Evolutionary conservation across 2,797 vertebrate genomes (phyloP).

Genomic region (Lophius americanus): DNA sequence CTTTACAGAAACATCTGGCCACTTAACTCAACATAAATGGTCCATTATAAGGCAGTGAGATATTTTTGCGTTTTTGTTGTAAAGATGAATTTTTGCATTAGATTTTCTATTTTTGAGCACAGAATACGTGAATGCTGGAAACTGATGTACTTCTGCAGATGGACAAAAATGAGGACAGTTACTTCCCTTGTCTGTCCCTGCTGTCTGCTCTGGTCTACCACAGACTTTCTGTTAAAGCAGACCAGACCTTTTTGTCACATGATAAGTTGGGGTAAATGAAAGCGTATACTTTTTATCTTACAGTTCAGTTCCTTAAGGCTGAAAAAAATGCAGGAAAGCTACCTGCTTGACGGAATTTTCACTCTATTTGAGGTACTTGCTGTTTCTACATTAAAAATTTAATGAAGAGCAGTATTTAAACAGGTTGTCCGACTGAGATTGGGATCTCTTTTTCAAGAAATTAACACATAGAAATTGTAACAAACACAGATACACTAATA

Average conservation of each 20-base stretch:
- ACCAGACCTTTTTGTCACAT: constrained; percentile 47
- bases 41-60: too few species aligned
- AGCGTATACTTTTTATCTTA: not conserved
- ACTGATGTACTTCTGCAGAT: constrained; percentile 37
- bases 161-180: constrained; percentile 40
- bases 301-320: not conserved
- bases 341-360: not conserved
- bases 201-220: constrained; percentile 66
- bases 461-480: too few species aligned
- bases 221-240: constrained; percentile 48
- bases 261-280: constrained; percentile 29
- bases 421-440: too few species aligned
- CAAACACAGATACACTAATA: too few species aligned
- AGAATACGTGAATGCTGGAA: constrained; percentile 21
- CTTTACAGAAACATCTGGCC: not conserved
- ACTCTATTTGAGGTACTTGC: constrained; percentile 7
- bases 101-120: constrained; percentile 17
- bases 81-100: not conserved
- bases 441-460: too few species aligned
- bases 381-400: constrained; percentile 38
- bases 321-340: constrained; percentile 21
- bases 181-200: constrained; percentile 63
- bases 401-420: too few species aligned
- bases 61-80: not conserved
- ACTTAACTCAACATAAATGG: not conserved